These are phyloP conservation scores for Oscheius sp. DNA, from an alignment of 2,888 invertebrate species.

Conservation along the genomic window DNA sequence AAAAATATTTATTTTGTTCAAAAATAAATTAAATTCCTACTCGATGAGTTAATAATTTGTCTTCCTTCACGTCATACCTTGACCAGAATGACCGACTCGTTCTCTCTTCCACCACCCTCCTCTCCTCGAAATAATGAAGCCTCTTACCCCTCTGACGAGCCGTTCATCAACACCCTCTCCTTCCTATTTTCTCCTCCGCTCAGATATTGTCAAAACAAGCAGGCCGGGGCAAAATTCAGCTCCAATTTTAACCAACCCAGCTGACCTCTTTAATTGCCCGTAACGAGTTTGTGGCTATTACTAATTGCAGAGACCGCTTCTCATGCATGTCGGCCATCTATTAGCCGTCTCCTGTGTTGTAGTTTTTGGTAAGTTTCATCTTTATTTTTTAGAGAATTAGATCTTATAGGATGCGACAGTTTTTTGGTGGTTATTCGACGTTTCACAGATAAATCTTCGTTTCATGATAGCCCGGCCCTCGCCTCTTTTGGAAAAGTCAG, in stretches of 20 bases:
- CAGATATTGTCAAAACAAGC: not conserved
- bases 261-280: conserved; percentile 1
- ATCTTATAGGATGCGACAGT: not conserved
- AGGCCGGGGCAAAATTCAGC: not conserved
- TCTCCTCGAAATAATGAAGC: not conserved
- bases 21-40: not conserved
- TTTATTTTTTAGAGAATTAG: not conserved
- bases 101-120: not conserved
- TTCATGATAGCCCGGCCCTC: conserved; percentile 4
- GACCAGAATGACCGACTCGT: not conserved
- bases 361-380: conserved; percentile 2
- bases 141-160: not conserved
- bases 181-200: not conserved
- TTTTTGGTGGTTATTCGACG: not conserved
- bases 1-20: not conserved
- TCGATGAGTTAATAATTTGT: too few species aligned
- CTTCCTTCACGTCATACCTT: not conserved
- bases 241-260: not conserved
- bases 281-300: not conserved
- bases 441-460: conserved; percentile 5
- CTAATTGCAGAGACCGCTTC: conserved; percentile 3
- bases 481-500: conserved; percentile 1
- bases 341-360: not conserved
- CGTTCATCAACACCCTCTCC: conserved; percentile 1
- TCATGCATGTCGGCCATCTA: conserved; percentile 6